These are phyloP conservation scores for Lumbricus terrestris DNA, from an alignment of 2,888 invertebrate species.

Conservation along the genomic window DNA sequence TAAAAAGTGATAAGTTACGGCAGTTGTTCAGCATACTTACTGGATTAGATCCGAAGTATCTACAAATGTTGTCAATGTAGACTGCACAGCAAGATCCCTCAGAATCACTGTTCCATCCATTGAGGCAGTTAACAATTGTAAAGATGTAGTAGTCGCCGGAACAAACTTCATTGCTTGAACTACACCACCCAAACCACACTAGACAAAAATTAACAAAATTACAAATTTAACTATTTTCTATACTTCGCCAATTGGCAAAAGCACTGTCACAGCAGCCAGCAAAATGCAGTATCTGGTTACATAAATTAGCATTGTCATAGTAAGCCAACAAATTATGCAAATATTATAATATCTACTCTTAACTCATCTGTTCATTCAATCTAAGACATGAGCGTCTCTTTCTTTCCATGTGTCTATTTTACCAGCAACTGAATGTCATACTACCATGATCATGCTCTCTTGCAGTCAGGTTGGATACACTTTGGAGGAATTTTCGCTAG, in stretches of 20 bases:
- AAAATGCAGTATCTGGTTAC: neutral
- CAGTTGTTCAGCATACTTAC: neutral
- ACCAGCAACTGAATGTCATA: too few species aligned
- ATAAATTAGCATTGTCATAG: neutral
- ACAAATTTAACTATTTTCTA: neutral
- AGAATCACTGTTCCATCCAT: slow-evolving; percentile 48
- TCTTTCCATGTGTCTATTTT: too few species aligned
- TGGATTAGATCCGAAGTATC: neutral
- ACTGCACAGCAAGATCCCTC: neutral
- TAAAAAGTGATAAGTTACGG: neutral
- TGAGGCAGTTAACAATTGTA: slow-evolving; percentile 46
- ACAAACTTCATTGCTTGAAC: slow-evolving; percentile 54
- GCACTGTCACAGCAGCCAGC: neutral
- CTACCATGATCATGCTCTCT: too few species aligned
- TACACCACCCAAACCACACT: slow-evolving; percentile 53
- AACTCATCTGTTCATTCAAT: too few species aligned
- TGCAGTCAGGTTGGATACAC: too few species aligned
- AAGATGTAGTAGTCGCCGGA: slow-evolving; percentile 39
- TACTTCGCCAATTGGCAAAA: neutral
- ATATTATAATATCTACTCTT: too few species aligned
- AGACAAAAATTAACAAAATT: slow-evolving; percentile 15
- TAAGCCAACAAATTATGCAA: too few species aligned
- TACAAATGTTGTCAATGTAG: neutral
- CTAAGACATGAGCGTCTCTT: too few species aligned
- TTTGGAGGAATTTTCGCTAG: too few species aligned